Percentiles rank a stretch among this genome's conserved stretches.
These are phyloP conservation scores for Cynoglossus semilaevis DNA, from an alignment of 2,113 vertebrate genomes.

Conservation along the genomic window DNA sequence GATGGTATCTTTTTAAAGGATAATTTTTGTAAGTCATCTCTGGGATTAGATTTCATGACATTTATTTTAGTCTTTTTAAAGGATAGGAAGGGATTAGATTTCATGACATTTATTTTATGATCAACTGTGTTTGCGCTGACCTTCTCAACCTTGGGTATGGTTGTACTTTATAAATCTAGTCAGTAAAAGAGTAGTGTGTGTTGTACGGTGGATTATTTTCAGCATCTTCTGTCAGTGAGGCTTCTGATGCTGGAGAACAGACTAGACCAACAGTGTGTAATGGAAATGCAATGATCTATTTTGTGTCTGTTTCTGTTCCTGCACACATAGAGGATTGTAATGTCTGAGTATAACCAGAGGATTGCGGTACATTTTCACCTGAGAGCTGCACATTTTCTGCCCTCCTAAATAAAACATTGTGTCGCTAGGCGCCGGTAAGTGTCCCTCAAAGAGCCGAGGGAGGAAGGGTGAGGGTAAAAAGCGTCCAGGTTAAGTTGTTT, in stretches of 20 bases:
- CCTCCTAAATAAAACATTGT: conserved; percentile 73
- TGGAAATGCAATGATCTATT: conserved; percentile 24
- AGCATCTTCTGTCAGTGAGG: conserved; percentile 1
- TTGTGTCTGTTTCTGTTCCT: conserved; percentile 15
- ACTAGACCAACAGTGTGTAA: conserved; percentile 9
- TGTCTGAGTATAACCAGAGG: conserved; percentile 41
- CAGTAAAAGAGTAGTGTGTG: conserved; percentile 11
- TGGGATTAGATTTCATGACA: conserved; percentile 51
- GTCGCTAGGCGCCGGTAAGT: conserved; percentile 73
- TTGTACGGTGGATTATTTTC: conserved; percentile 7
- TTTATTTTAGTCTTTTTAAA: conserved; percentile 44
- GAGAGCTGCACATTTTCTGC: conserved; percentile 69
- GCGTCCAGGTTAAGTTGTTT: conserved; percentile 84
- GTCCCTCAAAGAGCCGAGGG: conserved; percentile 69
- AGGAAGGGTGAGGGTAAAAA: conserved; percentile 67
- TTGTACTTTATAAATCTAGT: conserved; percentile 24
- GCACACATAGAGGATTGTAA: conserved; percentile 26
- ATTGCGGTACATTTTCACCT: conserved; percentile 62
- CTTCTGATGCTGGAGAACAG: conserved; percentile 2
- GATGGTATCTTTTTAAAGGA: conserved; percentile 41
- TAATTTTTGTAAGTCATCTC: conserved; percentile 41
- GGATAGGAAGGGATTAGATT: conserved; percentile 52
- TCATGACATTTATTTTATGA: conserved; percentile 42
- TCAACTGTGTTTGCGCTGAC: conserved; percentile 41
- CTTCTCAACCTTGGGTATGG: conserved; percentile 33